A percentile compares a stretch with the other conserved stretches of the same genome.
Evolutionary conservation across 2,888 invertebrate species (phyloP).

Genomic region (Liodrosophila aerea): DNA sequence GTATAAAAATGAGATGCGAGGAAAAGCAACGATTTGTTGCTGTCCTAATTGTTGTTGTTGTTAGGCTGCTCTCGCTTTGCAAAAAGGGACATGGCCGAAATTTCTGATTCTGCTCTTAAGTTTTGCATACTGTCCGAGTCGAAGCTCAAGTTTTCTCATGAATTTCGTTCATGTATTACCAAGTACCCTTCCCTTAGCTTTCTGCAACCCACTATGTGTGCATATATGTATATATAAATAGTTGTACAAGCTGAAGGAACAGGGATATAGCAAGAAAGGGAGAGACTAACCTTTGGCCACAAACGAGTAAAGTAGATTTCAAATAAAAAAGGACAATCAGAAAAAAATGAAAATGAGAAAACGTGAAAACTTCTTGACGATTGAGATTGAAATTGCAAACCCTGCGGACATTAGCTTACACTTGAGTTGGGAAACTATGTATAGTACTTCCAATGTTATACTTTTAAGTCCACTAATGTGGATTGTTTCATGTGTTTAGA

Average conservation of each 20-base stretch:
- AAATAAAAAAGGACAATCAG: constrained; percentile 8
- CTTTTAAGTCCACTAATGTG: too few relatives aligned
- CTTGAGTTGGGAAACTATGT: too few relatives aligned
- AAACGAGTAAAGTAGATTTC: constrained; percentile 37
- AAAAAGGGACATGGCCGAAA: constrained; percentile 74
- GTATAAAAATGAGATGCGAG: constrained; percentile 7
- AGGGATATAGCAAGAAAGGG: too few relatives aligned
- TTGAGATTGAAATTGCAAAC: constrained; percentile 71
- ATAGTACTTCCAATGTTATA: too few relatives aligned
- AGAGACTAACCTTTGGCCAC: constrained; percentile 18
- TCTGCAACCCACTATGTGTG: constrained; percentile 9
- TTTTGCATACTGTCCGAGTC: constrained; percentile 34
- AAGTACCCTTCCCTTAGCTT: constrained; percentile 24
- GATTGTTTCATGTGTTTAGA: too few relatives aligned
- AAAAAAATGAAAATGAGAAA: constrained; percentile 3
- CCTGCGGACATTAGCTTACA: constrained; percentile 53
- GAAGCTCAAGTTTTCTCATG: constrained; percentile 71
- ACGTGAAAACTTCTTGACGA: constrained; percentile 74
- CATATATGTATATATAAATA: constrained; percentile 59
- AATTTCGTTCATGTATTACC: constrained; percentile 74
- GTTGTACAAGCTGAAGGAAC: constrained; percentile 56
- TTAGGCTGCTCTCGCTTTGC: constrained; percentile 41
- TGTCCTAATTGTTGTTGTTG: background rate
- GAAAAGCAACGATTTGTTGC: constrained; percentile 34
- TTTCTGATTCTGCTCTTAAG: constrained; percentile 60